Conservation (phyloP, 2,113 vertebrate genomes). For the Petroica traversi region DNA sequence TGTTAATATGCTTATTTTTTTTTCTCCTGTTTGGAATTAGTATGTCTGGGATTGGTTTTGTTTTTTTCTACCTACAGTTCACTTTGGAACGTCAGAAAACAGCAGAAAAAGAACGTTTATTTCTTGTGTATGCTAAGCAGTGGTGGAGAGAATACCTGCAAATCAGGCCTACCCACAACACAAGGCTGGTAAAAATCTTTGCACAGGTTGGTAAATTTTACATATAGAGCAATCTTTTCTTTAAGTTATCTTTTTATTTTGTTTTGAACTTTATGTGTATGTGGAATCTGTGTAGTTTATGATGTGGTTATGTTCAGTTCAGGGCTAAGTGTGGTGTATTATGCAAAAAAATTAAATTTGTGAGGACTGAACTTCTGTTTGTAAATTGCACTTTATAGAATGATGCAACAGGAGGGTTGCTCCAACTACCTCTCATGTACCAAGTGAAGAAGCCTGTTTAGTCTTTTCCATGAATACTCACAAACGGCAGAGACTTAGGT, state of each 20-base stretch:
- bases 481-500: background rate
- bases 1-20: background rate
- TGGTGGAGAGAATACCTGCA: constrained; percentile 99
- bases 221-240: background rate
- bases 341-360: background rate
- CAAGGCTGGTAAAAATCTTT: constrained; percentile 96
- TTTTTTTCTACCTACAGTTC: constrained; percentile 75
- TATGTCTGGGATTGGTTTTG: background rate
- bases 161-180: constrained; percentile 87
- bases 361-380: background rate
- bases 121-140: constrained; percentile 95
- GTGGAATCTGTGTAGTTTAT: background rate
- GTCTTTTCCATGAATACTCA: background rate
- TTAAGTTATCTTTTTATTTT: background rate
- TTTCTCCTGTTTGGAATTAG: background rate
- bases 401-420: background rate
- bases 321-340: background rate
- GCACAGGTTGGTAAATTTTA: constrained; percentile 85
- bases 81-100: constrained; percentile 89
- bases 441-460: background rate
- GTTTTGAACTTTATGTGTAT: background rate
- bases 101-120: constrained; percentile 92
- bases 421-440: background rate
- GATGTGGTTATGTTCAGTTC: background rate
- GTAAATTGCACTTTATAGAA: background rate